phyloP scores from a whole-genome alignment of 2,797 vertebrate genomes.

The Malacoraja senta region DNA sequence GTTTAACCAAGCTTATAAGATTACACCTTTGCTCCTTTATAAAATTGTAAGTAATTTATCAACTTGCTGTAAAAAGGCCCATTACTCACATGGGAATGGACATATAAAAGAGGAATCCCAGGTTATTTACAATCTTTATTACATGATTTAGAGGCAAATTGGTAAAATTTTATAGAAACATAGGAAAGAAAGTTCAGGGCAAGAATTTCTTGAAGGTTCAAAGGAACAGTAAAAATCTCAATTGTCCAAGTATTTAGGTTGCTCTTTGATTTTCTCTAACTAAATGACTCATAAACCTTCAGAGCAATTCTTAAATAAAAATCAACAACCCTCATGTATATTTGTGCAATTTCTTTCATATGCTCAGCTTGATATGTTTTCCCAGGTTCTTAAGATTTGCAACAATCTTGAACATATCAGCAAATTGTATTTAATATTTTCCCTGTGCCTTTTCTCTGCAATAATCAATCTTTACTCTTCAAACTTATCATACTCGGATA shows the following conservation, averaged over 20 bases:
- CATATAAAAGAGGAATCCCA: neutral
- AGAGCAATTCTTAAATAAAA: neutral
- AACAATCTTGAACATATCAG: neutral
- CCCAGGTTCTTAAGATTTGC: neutral
- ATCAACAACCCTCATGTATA: neutral
- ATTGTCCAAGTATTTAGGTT: neutral
- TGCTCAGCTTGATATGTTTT: neutral
- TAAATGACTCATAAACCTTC: neutral
- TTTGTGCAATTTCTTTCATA: neutral
- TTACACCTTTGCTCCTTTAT: neutral
- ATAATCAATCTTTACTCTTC: neutral
- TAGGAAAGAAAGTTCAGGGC: neutral
- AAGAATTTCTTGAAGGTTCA: neutral
- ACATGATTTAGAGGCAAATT: neutral
- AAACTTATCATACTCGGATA: neutral
- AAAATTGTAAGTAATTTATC: constrained; percentile 5
- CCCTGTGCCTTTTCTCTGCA: neutral
- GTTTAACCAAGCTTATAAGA: constrained; percentile 17
- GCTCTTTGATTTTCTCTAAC: neutral
- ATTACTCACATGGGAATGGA: neutral
- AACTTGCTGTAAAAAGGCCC: neutral
- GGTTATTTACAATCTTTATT: neutral
- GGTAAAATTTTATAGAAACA: neutral
- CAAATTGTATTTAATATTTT: neutral
- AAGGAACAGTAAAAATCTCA: neutral